These are phyloP conservation scores for Mobula hypostoma DNA, from an alignment of 2,113 vertebrate genomes.

Conservation along the genomic window DNA sequence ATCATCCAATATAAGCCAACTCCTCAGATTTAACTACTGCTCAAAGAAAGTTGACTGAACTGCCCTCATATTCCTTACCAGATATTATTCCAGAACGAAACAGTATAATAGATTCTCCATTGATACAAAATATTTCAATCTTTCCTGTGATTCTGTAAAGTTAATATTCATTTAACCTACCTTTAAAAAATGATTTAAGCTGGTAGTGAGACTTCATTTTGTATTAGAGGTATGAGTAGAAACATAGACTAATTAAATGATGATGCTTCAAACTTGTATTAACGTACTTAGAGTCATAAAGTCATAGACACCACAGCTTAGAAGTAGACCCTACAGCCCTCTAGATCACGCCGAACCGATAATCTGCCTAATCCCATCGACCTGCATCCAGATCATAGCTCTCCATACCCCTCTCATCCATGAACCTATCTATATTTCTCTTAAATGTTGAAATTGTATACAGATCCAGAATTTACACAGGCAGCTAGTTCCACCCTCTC, in stretches of 20 bases:
- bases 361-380: too few species aligned
- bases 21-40: not conserved
- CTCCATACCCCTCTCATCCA: too few species aligned
- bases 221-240: not conserved
- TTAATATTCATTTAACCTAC: not conserved
- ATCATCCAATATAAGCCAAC: not conserved
- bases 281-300: too few species aligned
- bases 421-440: too few species aligned
- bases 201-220: not conserved
- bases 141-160: not conserved
- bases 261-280: not conserved
- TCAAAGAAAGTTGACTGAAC: not conserved
- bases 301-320: too few species aligned
- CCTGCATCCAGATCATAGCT: too few species aligned
- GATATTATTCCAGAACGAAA: slow-evolving; percentile 17
- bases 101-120: slow-evolving; percentile 2
- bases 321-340: too few species aligned
- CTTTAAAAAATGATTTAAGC: not conserved
- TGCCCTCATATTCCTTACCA: not conserved
- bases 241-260: not conserved
- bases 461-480: too few species aligned
- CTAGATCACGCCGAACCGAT: too few species aligned
- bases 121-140: not conserved
- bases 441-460: too few species aligned
- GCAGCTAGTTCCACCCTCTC: too few species aligned